A percentile compares a stretch with the other conserved stretches of the same genome.
These are phyloP conservation scores for Eumaeus atala DNA, from an alignment of 1,140 invertebrate species.

Conservation along the genomic window DNA sequence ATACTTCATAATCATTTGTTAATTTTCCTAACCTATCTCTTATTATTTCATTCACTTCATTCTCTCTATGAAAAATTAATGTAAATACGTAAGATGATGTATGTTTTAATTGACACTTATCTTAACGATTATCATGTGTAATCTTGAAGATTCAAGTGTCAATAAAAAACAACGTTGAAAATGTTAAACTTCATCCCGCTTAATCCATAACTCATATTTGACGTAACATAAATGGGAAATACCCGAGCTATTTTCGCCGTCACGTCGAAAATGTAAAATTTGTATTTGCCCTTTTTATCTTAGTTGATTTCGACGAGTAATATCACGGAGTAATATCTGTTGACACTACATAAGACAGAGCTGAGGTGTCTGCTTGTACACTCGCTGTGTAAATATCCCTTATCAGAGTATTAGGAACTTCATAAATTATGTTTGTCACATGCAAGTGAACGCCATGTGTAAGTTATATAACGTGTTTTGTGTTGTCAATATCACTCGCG, in stretches of 20 bases:
- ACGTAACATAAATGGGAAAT: slow-evolving; percentile 23
- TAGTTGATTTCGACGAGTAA: slow-evolving; percentile 64
- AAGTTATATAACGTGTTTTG: slow-evolving; percentile 25
- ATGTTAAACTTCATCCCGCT: background rate
- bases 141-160: no score
- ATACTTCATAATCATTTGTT: no score
- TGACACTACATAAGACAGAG: slow-evolving; percentile 65
- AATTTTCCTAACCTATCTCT: no score
- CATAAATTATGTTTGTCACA: slow-evolving; percentile 73
- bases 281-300: slow-evolving; percentile 64
- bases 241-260: slow-evolving; percentile 32
- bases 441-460: slow-evolving; percentile 47
- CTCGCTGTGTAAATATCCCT: slow-evolving; percentile 65
- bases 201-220: slow-evolving; percentile 39
- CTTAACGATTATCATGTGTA: no score
- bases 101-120: no score
- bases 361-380: slow-evolving; percentile 54
- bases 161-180: no score
- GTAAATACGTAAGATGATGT: no score
- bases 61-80: no score
- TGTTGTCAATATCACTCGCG: background rate
- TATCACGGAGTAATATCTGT: slow-evolving; percentile 67
- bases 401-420: slow-evolving; percentile 70
- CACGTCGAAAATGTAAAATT: slow-evolving; percentile 46
- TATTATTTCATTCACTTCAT: no score